These are phyloP conservation scores for Callospermophilus lateralis DNA, from an alignment of 2,113 vertebrate species.

Conservation along the genomic window DNA sequence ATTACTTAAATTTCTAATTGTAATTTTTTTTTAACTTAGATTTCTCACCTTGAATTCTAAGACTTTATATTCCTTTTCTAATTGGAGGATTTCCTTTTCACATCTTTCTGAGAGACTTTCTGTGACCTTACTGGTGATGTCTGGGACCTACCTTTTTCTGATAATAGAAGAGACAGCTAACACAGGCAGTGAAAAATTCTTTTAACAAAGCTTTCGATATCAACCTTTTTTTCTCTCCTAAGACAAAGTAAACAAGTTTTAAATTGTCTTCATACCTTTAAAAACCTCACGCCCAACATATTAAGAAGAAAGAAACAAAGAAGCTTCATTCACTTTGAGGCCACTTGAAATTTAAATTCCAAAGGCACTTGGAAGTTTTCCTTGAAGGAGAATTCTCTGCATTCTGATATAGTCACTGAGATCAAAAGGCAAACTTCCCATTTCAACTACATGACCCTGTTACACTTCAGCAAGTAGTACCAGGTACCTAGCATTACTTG, in stretches of 20 bases:
- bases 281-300: slow-evolving; percentile 1
- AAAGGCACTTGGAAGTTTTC: slow-evolving; percentile 3
- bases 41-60: not conserved
- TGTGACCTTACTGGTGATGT: not conserved
- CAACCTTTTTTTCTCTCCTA: slow-evolving; percentile 12
- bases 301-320: not conserved
- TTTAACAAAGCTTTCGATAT: not conserved
- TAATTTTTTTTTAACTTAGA: not conserved
- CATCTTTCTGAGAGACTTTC: not conserved
- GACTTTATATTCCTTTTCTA: not conserved
- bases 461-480: not conserved
- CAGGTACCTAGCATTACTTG: not conserved
- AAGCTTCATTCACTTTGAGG: not conserved
- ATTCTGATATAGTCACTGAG: not conserved
- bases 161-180: not conserved
- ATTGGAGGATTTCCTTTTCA: not conserved
- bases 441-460: not conserved
- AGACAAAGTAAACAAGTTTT: not conserved
- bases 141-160: not conserved
- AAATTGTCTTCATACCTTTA: slow-evolving; percentile 1
- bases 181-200: not conserved
- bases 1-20: not conserved
- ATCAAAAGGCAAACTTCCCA: not conserved
- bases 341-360: slow-evolving; percentile 27
- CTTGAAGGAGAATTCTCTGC: not conserved